Percentiles rank a stretch among this genome's conserved stretches.
These are phyloP conservation scores for Ciconia nigra DNA, from an alignment of 2,797 vertebrate species.

Conservation along the genomic window DNA sequence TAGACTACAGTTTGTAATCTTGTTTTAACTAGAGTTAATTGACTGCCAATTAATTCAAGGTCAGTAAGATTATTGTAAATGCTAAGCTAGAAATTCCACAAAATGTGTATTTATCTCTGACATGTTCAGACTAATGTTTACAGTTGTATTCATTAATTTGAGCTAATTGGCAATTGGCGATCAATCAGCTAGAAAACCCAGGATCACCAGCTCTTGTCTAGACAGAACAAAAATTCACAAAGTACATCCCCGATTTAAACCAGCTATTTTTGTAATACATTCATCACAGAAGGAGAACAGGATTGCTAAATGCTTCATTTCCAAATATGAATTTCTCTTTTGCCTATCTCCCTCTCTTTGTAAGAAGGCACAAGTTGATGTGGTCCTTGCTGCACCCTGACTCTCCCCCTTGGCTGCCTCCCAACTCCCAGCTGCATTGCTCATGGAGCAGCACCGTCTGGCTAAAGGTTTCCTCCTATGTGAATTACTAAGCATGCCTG, in stretches of 20 bases:
- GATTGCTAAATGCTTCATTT: background rate
- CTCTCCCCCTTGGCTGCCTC: background rate
- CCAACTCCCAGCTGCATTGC: background rate
- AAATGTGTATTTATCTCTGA: background rate
- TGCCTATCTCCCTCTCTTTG: background rate
- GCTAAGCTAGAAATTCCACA: background rate
- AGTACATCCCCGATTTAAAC: background rate
- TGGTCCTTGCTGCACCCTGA: accelerated
- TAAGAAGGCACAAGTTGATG: background rate
- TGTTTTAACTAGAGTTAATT: background rate
- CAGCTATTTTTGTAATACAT: background rate
- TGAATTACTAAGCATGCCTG: background rate
- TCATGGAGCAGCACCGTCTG: background rate
- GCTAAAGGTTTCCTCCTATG: background rate
- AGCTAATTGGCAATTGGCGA: background rate
- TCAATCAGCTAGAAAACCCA: background rate
- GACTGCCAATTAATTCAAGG: background rate
- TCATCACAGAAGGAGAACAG: background rate
- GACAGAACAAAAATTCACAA: background rate
- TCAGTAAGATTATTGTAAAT: background rate
- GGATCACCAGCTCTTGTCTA: background rate
- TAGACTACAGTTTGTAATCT: background rate
- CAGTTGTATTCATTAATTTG: background rate
- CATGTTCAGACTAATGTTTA: background rate
- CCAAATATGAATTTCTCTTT: background rate